Base-by-base conservation (phyloP, 2,113 vertebrate species). In the Camelus bactrianus region DNA sequence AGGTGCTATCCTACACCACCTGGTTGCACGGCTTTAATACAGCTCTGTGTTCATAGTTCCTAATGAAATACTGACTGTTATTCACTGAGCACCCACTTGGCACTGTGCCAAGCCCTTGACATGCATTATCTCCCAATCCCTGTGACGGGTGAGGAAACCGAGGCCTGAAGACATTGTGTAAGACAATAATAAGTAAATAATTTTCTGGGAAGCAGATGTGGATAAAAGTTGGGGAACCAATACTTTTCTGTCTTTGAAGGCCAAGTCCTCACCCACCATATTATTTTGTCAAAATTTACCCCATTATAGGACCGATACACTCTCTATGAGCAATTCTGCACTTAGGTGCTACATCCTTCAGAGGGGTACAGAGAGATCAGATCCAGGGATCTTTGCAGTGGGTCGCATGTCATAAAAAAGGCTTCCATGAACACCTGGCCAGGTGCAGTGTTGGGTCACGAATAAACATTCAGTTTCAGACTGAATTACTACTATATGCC, bases 11-110 rank as follows among this genome's bases (percentile, higher is more conserved):
- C 8, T 15, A n/a, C 16, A 30, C 52, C 15, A 11, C 6, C 8
- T 1, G 0, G 6, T 1, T 35, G 10, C 0, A 4, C 2, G 30
- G 64, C 3, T 38, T 52, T 35, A 72, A 17, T 3, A 19, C 4
- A 20, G 60, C 54, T 46, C 86, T 19, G 0, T 48, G 30, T 62
- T 58, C 54, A 5, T 1, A 5, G 19, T 26, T 67, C 48, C 26
- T 17, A 30, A 32, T 3, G 56, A 81, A 28, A 28, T 4, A 8
- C 28, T 32, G 62, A 54, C 48, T 56, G 22, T 58, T 30, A 1
- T 50, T 46, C 38, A 12, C 30, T 7, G n/a, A 76, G 89, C 24
- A 30, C 75, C 20, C 52, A 6, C n/a, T 9, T 32, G 42, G 30
- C n/a, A 10, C 19, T 2, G 10, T 38, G 19, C 0, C 2, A 46